Conservation (phyloP, 2,888 invertebrate genomes). For the Tortrix viridana region DNA sequence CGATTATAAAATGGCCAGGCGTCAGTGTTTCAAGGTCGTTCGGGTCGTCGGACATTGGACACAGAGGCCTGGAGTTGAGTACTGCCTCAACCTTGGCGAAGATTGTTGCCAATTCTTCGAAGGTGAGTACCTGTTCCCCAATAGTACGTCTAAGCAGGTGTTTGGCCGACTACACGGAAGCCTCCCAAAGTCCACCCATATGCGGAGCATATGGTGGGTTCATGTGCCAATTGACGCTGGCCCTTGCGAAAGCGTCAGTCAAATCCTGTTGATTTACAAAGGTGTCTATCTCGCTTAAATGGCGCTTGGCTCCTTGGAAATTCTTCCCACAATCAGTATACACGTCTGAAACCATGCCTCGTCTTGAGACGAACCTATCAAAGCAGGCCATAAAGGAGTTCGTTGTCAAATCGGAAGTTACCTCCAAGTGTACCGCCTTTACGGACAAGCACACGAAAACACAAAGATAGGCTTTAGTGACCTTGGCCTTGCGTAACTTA, state of each 20-base stretch:
- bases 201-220: constrained; percentile 36
- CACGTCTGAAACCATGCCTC: constrained; percentile 12
- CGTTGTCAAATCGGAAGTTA: constrained; percentile 13
- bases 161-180: constrained; percentile 39
- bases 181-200: constrained; percentile 40
- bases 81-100: constrained; percentile 36
- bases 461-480: neutral
- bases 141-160: too few relatives aligned
- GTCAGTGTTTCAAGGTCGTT: constrained; percentile 36
- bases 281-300: constrained; percentile 2
- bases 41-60: constrained; percentile 30
- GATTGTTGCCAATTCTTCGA: constrained; percentile 34
- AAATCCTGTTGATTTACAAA: neutral
- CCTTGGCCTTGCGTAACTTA: neutral
- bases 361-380: constrained; percentile 9
- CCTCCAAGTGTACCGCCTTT: constrained; percentile 10
- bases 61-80: constrained; percentile 37
- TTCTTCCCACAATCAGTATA: constrained; percentile 4
- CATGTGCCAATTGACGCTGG: constrained; percentile 11
- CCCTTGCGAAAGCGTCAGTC: neutral
- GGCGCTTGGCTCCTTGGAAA: constrained; percentile 4
- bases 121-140: too few relatives aligned
- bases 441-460: neutral
- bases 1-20: too few relatives aligned
- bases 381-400: constrained; percentile 20